Conservation (phyloP, 2,113 vertebrate genomes). For the Dipodomys spectabilis region DNA sequence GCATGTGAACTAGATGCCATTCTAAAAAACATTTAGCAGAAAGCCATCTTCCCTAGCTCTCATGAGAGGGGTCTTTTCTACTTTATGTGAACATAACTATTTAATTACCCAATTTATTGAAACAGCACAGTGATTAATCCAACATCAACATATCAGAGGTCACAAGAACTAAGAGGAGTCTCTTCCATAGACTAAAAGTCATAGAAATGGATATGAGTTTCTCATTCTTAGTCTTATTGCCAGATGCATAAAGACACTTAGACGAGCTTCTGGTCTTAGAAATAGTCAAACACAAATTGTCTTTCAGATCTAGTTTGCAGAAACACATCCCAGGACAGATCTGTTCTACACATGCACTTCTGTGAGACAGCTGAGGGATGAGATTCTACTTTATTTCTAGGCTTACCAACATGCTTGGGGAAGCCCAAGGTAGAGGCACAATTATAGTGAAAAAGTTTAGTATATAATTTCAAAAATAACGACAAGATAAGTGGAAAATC, state of each 20-base stretch:
- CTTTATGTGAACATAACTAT: neutral
- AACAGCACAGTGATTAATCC: neutral
- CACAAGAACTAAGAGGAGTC: neutral
- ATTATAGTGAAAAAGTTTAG: neutral
- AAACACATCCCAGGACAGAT: neutral
- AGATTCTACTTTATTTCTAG: neutral
- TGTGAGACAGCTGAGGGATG: neutral
- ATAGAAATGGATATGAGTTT: neutral
- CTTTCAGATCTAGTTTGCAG: neutral
- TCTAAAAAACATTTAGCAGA: neutral
- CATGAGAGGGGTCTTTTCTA: neutral
- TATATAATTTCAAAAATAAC: neutral
- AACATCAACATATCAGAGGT: neutral
- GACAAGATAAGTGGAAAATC: neutral
- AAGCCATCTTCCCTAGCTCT: neutral
- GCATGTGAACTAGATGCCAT: neutral
- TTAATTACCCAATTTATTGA: slow-evolving; percentile 31
- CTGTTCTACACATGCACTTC: neutral
- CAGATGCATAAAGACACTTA: neutral
- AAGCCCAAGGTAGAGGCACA: neutral
- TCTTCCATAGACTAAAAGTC: neutral
- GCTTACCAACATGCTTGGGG: neutral
- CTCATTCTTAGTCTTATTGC: neutral
- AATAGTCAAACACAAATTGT: neutral
- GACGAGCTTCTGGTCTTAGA: slow-evolving; percentile 31